Evolutionary conservation across 2,888 invertebrate species (phyloP).

Genomic region (Crocallis elinguaria): DNA sequence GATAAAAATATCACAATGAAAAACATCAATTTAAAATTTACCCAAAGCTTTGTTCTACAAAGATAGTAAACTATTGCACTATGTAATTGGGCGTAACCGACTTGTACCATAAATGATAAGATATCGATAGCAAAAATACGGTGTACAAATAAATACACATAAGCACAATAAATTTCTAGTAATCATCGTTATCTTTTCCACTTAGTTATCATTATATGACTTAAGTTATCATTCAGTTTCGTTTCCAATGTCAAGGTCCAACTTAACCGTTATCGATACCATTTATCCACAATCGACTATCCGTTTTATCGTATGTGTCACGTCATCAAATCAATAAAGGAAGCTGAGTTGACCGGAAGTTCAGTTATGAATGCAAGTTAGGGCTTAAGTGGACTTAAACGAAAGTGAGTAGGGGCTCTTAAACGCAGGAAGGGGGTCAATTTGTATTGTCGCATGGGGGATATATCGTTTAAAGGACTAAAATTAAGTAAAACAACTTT

Average conservation of each 20-base stretch:
- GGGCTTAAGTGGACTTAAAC: slow-evolving; percentile 44
- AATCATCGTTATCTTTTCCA: too few relatives aligned
- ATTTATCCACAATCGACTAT: slow-evolving; percentile 1
- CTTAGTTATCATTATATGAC: not conserved
- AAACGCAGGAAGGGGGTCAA: slow-evolving; percentile 7
- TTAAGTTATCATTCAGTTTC: not conserved
- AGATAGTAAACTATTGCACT: not conserved
- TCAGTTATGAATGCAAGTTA: slow-evolving; percentile 62
- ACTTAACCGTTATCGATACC: slow-evolving; percentile 15
- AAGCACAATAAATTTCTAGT: too few relatives aligned
- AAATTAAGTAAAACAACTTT: not conserved
- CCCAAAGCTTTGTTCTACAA: not conserved
- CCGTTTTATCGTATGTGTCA: not conserved
- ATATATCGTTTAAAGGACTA: not conserved
- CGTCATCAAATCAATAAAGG: slow-evolving; percentile 54
- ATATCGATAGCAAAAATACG: not conserved
- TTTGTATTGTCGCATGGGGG: slow-evolving; percentile 6
- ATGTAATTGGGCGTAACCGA: not conserved
- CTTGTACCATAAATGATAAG: not conserved
- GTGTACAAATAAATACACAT: not conserved
- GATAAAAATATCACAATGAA: not conserved
- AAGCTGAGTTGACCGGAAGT: slow-evolving; percentile 59
- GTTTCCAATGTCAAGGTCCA: slow-evolving; percentile 10
- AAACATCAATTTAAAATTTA: not conserved
- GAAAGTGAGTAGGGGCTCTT: slow-evolving; percentile 20